A percentile compares a stretch with the other conserved stretches of the same genome.
Conservation (phyloP, 2,888 invertebrate genomes). For the Rhagophthalmus giganteus region DNA sequence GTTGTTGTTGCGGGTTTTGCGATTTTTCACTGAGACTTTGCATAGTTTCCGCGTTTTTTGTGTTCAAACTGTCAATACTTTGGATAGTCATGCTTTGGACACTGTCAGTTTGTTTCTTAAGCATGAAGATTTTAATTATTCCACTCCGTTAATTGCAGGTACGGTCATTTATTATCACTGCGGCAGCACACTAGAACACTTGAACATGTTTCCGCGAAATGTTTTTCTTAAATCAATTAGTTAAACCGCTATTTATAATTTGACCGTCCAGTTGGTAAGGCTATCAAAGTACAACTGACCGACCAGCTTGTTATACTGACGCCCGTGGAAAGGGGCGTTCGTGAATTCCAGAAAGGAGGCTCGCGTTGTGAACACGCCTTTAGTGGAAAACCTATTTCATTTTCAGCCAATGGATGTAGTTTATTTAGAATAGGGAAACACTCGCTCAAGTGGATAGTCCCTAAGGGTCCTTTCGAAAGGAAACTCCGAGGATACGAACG, state of each 20-base stretch:
- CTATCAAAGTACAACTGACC: slow-evolving; percentile 38
- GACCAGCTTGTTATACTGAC: slow-evolving; percentile 25
- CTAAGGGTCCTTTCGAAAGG: slow-evolving; percentile 16
- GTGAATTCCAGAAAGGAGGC: slow-evolving; percentile 8
- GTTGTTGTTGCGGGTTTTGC: slow-evolving; percentile 35
- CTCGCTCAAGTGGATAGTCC: slow-evolving; percentile 31
- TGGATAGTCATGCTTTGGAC: slow-evolving; percentile 71
- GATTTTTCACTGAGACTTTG: slow-evolving; percentile 36
- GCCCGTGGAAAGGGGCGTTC: slow-evolving; percentile 26
- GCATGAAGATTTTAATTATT: slow-evolving; percentile 57
- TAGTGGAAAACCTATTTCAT: slow-evolving; percentile 21
- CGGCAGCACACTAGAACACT: slow-evolving; percentile 15
- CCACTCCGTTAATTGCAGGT: no score
- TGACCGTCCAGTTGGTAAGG: slow-evolving; percentile 29
- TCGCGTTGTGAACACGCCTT: slow-evolving; percentile 12
- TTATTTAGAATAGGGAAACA: slow-evolving; percentile 35
- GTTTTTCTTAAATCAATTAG: not conserved
- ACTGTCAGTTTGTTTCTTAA: slow-evolving; percentile 62
- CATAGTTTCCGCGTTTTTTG: slow-evolving; percentile 51
- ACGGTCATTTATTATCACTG: no score
- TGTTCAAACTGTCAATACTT: slow-evolving; percentile 54
- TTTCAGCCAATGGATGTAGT: slow-evolving; percentile 31
- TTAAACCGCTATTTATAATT: not conserved
- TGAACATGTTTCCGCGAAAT: slow-evolving; percentile 13
- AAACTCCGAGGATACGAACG: slow-evolving; percentile 10